Conservation (phyloP, 2,888 invertebrate genomes). For the Strigamia crassipes region DNA sequence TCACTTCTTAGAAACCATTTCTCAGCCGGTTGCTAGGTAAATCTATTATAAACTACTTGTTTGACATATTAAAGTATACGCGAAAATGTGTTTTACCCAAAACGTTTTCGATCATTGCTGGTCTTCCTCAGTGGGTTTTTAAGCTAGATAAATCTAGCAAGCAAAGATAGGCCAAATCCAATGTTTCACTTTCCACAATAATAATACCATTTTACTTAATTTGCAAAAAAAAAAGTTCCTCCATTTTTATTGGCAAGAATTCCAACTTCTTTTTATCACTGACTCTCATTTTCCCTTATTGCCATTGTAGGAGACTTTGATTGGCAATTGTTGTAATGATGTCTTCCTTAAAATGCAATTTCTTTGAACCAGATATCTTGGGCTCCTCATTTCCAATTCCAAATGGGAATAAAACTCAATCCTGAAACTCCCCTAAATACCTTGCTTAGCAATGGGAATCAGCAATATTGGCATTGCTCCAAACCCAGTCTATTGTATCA, state of each 20-base stretch:
- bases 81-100: no score
- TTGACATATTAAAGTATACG: no score
- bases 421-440: not conserved
- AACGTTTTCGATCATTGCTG: no score
- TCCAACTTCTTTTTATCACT: not conserved
- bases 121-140: no score
- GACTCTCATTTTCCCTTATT: not conserved
- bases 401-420: constrained; percentile 13
- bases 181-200: no score
- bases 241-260: not conserved
- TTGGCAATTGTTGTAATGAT: not conserved
- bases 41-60: no score
- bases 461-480: not conserved
- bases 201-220: no score
- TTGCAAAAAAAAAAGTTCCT: no score
- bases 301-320: not conserved
- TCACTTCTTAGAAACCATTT: no score
- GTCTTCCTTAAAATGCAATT: constrained; percentile 1
- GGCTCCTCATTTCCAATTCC: not conserved
- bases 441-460: constrained; percentile 8
- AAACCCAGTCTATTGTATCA: not conserved
- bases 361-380: not conserved
- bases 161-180: no score
- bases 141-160: no score
- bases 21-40: no score